phyloP scores from a whole-genome alignment of 2,888 invertebrate genomes.

The Cylloceria caligata region DNA sequence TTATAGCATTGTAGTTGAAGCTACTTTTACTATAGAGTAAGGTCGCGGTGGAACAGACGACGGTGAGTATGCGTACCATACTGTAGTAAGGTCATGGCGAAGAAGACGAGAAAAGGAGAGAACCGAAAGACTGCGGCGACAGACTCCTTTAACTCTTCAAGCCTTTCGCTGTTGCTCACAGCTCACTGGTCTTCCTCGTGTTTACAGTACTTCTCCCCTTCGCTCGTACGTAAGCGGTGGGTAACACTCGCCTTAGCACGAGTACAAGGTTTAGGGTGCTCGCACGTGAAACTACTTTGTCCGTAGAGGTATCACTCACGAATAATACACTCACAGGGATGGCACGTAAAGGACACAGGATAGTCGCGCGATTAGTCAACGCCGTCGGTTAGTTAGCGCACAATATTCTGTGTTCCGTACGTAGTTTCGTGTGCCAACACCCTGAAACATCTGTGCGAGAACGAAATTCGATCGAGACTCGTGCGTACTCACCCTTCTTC shows the following conservation, averaged over 20 bases:
- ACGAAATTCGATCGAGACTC: slow-evolving; percentile 56
- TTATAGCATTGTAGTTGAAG: neutral
- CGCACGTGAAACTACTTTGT: no score
- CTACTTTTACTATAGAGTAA: slow-evolving; percentile 31
- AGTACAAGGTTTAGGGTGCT: no score
- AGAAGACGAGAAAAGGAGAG: slow-evolving; percentile 32
- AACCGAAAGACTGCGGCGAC: neutral
- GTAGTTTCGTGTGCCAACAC: no score
- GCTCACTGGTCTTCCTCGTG: slow-evolving; percentile 45
- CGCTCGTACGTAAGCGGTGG: neutral
- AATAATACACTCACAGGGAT: no score
- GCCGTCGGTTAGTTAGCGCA: no score
- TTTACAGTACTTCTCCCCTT: slow-evolving; percentile 1
- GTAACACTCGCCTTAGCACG: neutral
- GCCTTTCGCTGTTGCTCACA: slow-evolving; percentile 41
- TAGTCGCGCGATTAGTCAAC: no score
- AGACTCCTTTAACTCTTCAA: slow-evolving; percentile 47
- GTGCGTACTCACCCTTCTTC: neutral
- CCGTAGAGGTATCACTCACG: no score
- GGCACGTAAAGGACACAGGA: no score
- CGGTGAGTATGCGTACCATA: neutral
- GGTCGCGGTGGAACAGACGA: slow-evolving; percentile 28
- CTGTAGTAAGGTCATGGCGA: slow-evolving; percentile 60
- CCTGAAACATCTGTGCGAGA: slow-evolving; percentile 47
- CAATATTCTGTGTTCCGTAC: no score